These are phyloP conservation scores for Holacanthus passer DNA, from an alignment of 2,113 vertebrate species.

Conservation along the genomic window DNA sequence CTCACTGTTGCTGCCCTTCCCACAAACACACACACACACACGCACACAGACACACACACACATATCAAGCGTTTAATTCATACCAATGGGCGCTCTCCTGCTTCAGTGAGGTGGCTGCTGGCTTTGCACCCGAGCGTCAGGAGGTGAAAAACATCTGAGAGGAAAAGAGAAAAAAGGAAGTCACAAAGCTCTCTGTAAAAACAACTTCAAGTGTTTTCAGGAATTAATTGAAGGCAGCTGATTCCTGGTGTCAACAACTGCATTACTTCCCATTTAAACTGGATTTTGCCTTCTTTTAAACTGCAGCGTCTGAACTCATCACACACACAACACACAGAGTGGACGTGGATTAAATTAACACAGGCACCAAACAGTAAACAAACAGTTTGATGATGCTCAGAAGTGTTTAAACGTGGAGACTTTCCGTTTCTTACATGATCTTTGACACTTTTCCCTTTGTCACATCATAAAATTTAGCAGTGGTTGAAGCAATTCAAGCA, in stretches of 20 bases:
- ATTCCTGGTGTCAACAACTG: background rate
- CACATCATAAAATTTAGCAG: background rate
- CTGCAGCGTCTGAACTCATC: background rate
- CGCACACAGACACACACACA: conserved; percentile 19
- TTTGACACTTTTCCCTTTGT: background rate
- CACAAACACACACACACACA: conserved; percentile 30
- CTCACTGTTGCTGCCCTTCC: conserved; percentile 46
- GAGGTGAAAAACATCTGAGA: conserved; percentile 50
- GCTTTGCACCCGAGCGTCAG: conserved; percentile 36
- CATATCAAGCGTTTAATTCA: conserved; percentile 53
- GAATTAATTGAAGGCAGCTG: conserved; percentile 46
- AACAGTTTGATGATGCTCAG: background rate
- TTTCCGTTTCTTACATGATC: background rate
- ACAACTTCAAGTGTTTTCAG: conserved; percentile 54
- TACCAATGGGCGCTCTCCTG: conserved; percentile 13
- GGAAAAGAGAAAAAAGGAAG: conserved; percentile 20
- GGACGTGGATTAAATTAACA: background rate
- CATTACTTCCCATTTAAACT: background rate
- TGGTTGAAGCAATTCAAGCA: background rate
- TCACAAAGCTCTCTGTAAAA: conserved; percentile 40
- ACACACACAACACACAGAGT: too few relatives aligned
- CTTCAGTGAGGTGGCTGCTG: conserved; percentile 34
- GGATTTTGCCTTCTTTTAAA: background rate
- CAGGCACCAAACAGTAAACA: background rate
- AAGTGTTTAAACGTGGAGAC: background rate